Conservation (phyloP, 2,113 vertebrate genomes). For the Eupsittula cactorum region DNA sequence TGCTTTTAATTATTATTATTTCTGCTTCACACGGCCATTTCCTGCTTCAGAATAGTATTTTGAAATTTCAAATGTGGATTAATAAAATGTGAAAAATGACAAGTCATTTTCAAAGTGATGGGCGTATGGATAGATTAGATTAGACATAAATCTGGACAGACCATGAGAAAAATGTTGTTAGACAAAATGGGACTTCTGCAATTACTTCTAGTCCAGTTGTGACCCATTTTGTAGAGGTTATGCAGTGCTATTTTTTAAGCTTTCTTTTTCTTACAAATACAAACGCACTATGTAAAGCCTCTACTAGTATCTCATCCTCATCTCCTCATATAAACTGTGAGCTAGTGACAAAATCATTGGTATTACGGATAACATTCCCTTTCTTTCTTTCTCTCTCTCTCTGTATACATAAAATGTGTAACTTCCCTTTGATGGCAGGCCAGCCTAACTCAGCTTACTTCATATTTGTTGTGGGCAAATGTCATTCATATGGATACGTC, state of each 20-base stretch:
- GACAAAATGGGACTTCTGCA: constrained; percentile 60
- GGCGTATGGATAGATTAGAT: not conserved
- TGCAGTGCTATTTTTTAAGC: not conserved
- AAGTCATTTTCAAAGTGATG: constrained; percentile 54
- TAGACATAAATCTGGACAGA: constrained; percentile 64
- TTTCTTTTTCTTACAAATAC: not conserved
- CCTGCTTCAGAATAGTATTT: not conserved
- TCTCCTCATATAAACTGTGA: not conserved
- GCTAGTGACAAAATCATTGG: not conserved
- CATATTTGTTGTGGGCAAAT: not conserved
- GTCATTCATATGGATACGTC: not conserved
- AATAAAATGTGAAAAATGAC: constrained; percentile 56
- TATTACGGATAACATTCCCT: not conserved
- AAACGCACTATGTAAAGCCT: not conserved
- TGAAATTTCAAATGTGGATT: constrained; percentile 14
- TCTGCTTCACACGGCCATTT: not conserved
- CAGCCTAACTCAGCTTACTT: not conserved
- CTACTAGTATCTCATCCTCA: not conserved
- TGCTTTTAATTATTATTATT: not conserved
- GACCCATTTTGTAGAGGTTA: constrained; percentile 50
- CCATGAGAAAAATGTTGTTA: constrained; percentile 42
- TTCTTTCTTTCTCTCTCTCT: not conserved
- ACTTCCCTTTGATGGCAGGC: not conserved
- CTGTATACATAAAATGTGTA: not conserved
- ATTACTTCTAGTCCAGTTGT: constrained; percentile 68